phyloP scores from a whole-genome alignment of 2,113 vertebrate genomes.

The Gnathonemus longibarbis region DNA sequence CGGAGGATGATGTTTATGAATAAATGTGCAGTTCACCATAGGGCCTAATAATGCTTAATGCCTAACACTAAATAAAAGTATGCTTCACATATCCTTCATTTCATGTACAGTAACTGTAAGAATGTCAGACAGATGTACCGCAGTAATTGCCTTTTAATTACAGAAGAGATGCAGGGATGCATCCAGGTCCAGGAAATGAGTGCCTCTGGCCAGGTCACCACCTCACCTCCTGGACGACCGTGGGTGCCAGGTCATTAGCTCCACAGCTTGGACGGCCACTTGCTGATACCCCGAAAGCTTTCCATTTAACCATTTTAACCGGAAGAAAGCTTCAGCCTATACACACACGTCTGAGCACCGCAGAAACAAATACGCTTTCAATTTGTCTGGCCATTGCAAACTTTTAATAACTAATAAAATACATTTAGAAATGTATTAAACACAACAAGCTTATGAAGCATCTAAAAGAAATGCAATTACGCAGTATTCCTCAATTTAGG shows the following conservation, averaged over 20 bases:
- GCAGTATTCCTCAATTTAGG: no score
- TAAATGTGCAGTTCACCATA: not conserved
- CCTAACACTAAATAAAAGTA: not conserved
- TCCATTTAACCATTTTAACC: not conserved
- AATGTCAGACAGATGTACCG: not conserved
- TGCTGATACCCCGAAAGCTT: not conserved
- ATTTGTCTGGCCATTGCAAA: no score
- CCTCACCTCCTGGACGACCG: not conserved
- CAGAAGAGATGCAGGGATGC: not conserved
- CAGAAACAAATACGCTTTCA: no score
- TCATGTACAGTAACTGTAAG: not conserved
- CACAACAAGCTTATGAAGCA: no score
- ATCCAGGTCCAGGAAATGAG: not conserved
- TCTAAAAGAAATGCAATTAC: no score
- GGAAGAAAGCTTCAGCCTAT: not conserved
- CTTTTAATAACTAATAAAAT: no score
- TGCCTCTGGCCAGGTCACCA: not conserved
- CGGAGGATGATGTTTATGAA: not conserved
- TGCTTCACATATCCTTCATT: not conserved
- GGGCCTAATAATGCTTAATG: not conserved
- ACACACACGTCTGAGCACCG: no score
- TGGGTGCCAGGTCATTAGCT: not conserved
- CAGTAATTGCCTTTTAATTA: not conserved
- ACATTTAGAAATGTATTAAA: no score
- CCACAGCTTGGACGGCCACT: not conserved